Base-by-base conservation (phyloP, 2,888 invertebrate species). In the Eupithecia tripunctaria region DNA sequence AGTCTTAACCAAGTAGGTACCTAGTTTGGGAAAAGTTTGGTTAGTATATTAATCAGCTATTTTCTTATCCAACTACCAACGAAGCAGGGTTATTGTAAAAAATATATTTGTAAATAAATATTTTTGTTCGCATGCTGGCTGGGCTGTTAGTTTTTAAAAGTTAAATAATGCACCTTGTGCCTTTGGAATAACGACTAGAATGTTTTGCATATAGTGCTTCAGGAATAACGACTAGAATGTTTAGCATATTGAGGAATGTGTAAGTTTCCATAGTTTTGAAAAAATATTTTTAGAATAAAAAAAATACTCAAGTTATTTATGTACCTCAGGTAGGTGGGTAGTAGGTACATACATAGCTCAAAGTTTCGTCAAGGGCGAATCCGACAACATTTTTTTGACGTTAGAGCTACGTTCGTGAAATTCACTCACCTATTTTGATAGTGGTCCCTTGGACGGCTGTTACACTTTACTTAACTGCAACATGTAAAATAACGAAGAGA, bases 361-460 rank as follows among this genome's bases (percentile, higher is more conserved):
- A 64, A 36, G 36, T 82, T 79, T 86, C 84, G 81, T 85, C 89
- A 90, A 89, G 89, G 89, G 86, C 89, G 81, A 86, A 82, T 87
- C 81, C 74, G 79, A 82, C 78, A 80, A 80, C 77, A 76, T 70
- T 78, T 70, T 78, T 82, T 81, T 81, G 82, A 83, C 85, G 82
- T 82, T 82, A 76, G 38, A 21, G 38, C n/a, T 38, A n/a, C n/a
- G 25, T 25, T 64, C 25, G 70, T 75, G 78, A 79, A 76, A 79
- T 79, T 69, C 70, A 86, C 88, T 88, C 80, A 88, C 88, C 85
- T 77, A 84, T 80, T 79, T 79, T 75, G 65, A 76, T 74, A 72
- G 80, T 81, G 77, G 77, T 77, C 79, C 76, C 73, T 65, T 77
- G 73, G 72, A 77, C 76, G 76, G 76, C 70, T 63, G 56, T 75